Conservation (phyloP, 2,888 invertebrate genomes). For the Leucophora obtusa region DNA sequence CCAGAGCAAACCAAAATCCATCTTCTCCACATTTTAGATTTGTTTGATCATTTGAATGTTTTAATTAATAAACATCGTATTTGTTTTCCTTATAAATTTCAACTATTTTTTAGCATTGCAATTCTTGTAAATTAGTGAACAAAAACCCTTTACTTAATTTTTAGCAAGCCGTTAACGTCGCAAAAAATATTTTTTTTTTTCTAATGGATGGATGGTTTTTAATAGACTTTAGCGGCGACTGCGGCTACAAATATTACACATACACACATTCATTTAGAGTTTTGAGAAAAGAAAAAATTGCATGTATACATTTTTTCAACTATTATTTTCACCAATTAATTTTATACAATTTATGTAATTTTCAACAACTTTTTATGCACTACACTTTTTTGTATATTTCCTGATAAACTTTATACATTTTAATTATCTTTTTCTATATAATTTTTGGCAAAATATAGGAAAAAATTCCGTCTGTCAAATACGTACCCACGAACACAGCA, state of each 20-base stretch:
- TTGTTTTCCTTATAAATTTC: background rate
- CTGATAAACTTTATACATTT: conserved; percentile 16
- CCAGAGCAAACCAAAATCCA: conserved; percentile 26
- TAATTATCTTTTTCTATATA: conserved; percentile 43
- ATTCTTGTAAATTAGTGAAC: conserved; percentile 30
- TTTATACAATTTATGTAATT: background rate
- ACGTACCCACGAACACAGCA: conserved; percentile 64
- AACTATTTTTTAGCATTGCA: conserved; percentile 9
- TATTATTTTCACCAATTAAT: conserved; percentile 18
- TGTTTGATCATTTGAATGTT: background rate
- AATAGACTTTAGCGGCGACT: conserved; percentile 40
- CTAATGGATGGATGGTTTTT: conserved; percentile 46
- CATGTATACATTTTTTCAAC: conserved; percentile 54
- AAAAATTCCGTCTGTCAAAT: conserved; percentile 54
- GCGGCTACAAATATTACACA: conserved; percentile 51
- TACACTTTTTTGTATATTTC: conserved; percentile 3
- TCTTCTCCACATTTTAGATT: background rate
- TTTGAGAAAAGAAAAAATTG: conserved; percentile 37
- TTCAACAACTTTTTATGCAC: background rate
- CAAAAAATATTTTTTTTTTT: conserved; percentile 53
- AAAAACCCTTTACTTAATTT: conserved; percentile 37
- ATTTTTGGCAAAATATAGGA: conserved; percentile 52
- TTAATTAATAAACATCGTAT: background rate
- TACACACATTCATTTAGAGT: conserved; percentile 54
- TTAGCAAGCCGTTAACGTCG: conserved; percentile 51